Base-by-base conservation (phyloP, 2,113 vertebrate species). In the Silurus glanis region DNA sequence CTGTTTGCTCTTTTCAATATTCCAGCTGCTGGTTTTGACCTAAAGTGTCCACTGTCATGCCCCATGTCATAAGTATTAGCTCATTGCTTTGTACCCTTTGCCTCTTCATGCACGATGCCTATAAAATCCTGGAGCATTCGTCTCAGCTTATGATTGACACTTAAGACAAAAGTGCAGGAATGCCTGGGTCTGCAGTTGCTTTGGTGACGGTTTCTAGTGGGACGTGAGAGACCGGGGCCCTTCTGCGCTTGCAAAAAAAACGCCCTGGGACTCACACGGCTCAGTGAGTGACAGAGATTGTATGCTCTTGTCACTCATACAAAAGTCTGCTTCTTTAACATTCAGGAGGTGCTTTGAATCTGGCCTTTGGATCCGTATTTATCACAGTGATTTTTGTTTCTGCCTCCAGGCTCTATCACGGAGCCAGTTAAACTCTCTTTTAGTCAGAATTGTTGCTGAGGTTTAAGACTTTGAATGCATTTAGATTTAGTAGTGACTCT, bases 261-360 rank as follows among this genome's bases (percentile, higher is more conserved):
- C 81, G 89, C 91, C 92, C 91, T 91, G 90, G 92, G 92, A 88
- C 13, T 66, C 89, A 89, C 93, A 94, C 85, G 88, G 88, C 92
- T 87, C 87, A 90, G 91, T 92, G 84, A 92, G 89, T 84, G 75
- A 91, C 90, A 90, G 91, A 87, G 92, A 93, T 91, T 93, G 86
- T 51, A 82, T 84, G 89, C 89, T 83, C 87, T 91, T 92, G 91
- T 93, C 61, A 91, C 88, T 92, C 90, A 90, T 82, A 95, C 95
- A 95, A 96, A 95, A 92, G 94, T 93, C 75, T 1, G 88, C 92
- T 94, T 94, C 93, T 94, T 95, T 95, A 93, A 91, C 91, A 95
- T 95, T 95, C 95, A 66, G 64, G 87, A 88, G 87, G 90, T 91
- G 69, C 74, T 66, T 25, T 6, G 76, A 0, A 71, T 82, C 88